These are phyloP conservation scores for Trichogramma dendrolimi DNA, from an alignment of 2,888 invertebrate genomes.

Conservation along the genomic window DNA sequence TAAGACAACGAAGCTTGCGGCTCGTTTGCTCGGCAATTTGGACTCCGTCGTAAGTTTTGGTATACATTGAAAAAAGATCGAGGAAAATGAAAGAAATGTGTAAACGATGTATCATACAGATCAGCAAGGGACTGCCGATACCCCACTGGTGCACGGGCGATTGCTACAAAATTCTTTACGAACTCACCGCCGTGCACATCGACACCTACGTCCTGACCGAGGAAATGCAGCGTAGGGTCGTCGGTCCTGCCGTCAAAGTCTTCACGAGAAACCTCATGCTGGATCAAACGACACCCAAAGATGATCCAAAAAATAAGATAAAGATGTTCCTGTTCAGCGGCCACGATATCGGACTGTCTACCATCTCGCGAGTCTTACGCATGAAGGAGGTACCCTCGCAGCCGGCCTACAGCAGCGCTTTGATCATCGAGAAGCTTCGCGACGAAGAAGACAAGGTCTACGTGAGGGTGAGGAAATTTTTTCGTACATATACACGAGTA, in stretches of 20 bases:
- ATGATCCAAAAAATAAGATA: not conserved
- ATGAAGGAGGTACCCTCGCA: not conserved
- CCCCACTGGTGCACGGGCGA: conserved; percentile 35
- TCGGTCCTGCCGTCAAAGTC: conserved; percentile 25
- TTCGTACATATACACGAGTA: too few relatives aligned
- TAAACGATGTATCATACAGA: too few relatives aligned
- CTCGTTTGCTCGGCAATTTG: too few relatives aligned
- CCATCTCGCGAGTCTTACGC: conserved; percentile 1
- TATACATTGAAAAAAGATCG: too few relatives aligned
- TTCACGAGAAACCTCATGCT: conserved; percentile 12
- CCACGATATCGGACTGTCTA: conserved; percentile 7
- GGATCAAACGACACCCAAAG: not conserved
- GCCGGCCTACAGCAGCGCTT: conserved; percentile 9
- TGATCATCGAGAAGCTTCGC: conserved; percentile 13
- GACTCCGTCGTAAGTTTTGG: too few relatives aligned
- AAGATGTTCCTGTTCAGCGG: conserved; percentile 20
- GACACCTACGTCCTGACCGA: conserved; percentile 28
- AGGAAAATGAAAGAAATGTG: too few relatives aligned
- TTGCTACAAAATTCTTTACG: conserved; percentile 20
- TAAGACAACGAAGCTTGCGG: too few relatives aligned
- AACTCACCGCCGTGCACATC: conserved; percentile 23
- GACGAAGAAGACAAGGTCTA: conserved; percentile 9
- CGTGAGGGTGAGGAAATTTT: conserved; percentile 5
- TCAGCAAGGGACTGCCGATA: not conserved
- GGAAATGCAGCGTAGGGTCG: conserved; percentile 27